Evolutionary conservation across 2,888 invertebrate species (phyloP), one percentile per base, ranked within the genome.

Genomic region (Automeris io): DNA sequence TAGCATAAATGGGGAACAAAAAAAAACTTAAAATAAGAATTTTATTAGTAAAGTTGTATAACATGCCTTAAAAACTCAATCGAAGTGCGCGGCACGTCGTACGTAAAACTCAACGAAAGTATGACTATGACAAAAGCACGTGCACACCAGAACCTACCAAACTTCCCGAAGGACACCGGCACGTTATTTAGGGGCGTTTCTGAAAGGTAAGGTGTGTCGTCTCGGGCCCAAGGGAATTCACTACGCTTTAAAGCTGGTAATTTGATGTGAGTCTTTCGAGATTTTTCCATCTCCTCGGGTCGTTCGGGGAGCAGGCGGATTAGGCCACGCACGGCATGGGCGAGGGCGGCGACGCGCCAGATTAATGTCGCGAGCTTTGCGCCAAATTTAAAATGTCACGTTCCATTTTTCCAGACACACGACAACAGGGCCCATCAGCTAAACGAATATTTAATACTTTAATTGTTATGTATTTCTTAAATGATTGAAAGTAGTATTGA

Each of bases 141-240:
- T 76, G 76, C 76, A 66, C 70, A 58, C 72, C 64, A 66, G 70
- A 79, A 74, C 75, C 78, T 75, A 66, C 64, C 59, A 64, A 79
- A 82, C 78, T 82, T 83, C 80, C 83, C 82, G 74, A 70, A 82
- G 82, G 85, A 80, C 79, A 70, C 61, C 58, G 66, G 64, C 65
- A 63, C 68, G 70, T 78, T 79, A 82, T 83, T 79, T 75, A 76
- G 79, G 78, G 72, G 70, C 70, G 68, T 63, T 66, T 63, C 70
- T 81, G 78, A 81, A 85, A 82, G 82, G 81, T 70, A 79, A 83
- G 83, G 78, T 81, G 79, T 82, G 77, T 80, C 72, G 78, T 70
- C 66, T 62, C 52, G 47, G 47, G 67, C 78, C 70, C 75, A 57
- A 51, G 79, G 78, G 82, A 79, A 78, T 82, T 75, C 70, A 69